Evolutionary conservation across 2,797 vertebrate genomes (phyloP).

Genomic region (Delichon dasypus): DNA sequence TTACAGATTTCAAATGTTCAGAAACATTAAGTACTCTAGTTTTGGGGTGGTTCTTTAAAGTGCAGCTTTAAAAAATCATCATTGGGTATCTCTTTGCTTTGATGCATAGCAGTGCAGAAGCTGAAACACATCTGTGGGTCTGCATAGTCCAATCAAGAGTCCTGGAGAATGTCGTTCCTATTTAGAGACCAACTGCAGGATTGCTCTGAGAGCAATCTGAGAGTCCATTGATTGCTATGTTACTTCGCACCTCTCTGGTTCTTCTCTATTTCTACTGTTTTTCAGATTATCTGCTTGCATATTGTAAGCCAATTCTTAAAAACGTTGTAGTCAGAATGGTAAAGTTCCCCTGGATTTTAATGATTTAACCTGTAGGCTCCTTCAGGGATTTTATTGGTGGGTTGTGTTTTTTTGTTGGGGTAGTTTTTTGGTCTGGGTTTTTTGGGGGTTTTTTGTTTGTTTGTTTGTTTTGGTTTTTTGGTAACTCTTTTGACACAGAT

Average conservation of each 20-base stretch:
- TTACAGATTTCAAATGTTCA: background rate
- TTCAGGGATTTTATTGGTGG: background rate
- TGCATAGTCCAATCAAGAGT: background rate
- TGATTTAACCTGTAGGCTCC: background rate
- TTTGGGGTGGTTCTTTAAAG: background rate
- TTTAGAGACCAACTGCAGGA: background rate
- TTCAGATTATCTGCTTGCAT: background rate
- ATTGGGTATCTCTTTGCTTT: background rate
- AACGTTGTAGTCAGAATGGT: background rate
- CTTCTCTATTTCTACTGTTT: background rate
- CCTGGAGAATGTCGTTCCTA: background rate
- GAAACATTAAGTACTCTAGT: background rate
- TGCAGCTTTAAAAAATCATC: background rate
- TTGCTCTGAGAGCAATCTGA: background rate
- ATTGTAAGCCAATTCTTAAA: background rate
- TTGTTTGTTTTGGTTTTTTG: background rate
- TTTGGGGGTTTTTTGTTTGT: too few relatives aligned
- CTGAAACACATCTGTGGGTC: background rate
- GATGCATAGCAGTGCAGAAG: background rate
- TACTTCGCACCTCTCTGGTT: background rate
- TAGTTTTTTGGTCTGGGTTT: too few relatives aligned
- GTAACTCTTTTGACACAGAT: background rate
- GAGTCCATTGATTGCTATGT: background rate
- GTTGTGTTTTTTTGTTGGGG: background rate
- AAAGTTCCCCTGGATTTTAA: background rate